Conservation (phyloP, 2,113 vertebrate species). For the Chroicocephalus ridibundus region DNA sequence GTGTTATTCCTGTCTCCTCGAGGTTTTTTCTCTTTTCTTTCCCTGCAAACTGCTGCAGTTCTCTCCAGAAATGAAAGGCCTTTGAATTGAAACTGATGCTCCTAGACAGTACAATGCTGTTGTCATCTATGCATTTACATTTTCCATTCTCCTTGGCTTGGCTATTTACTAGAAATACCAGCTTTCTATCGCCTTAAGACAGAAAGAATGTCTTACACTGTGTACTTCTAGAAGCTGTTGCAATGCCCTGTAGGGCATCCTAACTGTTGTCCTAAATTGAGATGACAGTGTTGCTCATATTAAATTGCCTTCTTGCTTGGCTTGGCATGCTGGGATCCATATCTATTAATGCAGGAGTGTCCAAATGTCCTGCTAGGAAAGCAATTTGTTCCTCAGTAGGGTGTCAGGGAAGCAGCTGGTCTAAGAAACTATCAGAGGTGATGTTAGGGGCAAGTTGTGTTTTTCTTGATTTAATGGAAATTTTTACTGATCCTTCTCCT, state of each 20-base stretch:
- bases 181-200: slow-evolving; percentile 72
- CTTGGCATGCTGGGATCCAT: slow-evolving; percentile 79
- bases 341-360: slow-evolving; percentile 81
- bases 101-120: slow-evolving; percentile 2
- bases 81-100: slow-evolving; percentile 24
- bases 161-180: slow-evolving; percentile 70
- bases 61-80: slow-evolving; percentile 6
- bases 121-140: slow-evolving; percentile 50
- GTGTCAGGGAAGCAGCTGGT: slow-evolving; percentile 80
- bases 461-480: slow-evolving; percentile 80
- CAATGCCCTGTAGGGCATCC: slow-evolving; percentile 74
- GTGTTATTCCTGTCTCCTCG: background rate
- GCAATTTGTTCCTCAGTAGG: slow-evolving; percentile 85
- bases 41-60: background rate
- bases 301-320: slow-evolving; percentile 78
- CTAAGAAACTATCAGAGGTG: slow-evolving; percentile 79
- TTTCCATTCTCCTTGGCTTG: slow-evolving; percentile 60
- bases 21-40: background rate
- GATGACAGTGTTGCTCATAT: slow-evolving; percentile 84
- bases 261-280: slow-evolving; percentile 84
- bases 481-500: slow-evolving; percentile 69
- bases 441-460: slow-evolving; percentile 76
- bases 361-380: slow-evolving; percentile 83
- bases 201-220: slow-evolving; percentile 56
- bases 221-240: slow-evolving; percentile 72